Base-by-base conservation (phyloP, 2,888 invertebrate genomes). In the Clanis bilineata region DNA sequence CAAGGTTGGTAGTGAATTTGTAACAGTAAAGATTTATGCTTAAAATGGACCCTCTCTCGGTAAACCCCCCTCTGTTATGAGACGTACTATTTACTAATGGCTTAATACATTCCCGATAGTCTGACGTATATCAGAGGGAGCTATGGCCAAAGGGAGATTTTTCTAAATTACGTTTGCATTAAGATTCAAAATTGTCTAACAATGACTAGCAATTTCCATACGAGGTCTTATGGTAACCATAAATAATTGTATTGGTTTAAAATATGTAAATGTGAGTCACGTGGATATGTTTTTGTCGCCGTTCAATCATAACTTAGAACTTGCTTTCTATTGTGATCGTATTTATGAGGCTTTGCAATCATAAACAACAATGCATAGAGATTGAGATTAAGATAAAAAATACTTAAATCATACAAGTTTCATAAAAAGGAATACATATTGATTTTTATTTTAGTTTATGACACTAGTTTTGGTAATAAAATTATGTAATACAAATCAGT, bases 41-140 rank as follows among this genome's bases (percentile, higher is more conserved):
- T 36, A 22, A 25, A 18, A 56, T 10, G 18, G 47, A 47, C n/a
- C 45, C 32, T 21, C 44, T 36, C 36, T 41, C 23, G 25, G 44
- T 36, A 56, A 41, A 23, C 59, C 56, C 47, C 55, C 56, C 45
- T 61, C 69, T 65, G 72, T 65, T 64, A 65, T 62, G 69, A 68
- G 72, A 74, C 76, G 71, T 68, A 78, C 79, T 82, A 83, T 83
- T 85, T 83, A 80, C 85, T 86, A 88, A 88, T 88, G 84, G 82
- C 82, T 83, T 85, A 87, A 87, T 88, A 85, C 82, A 86, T 83
- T 85, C 77, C 78, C 82, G 79, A 83, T 82, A 74, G 72, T 71
- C 72, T 65, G 79, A 71, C 72, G 66, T 74, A 74, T 76, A 76
- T 72, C 65, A 72, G 75, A 79, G 81, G 80, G 76, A 76, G 70